Evolutionary conservation across 2,888 invertebrate species (phyloP).

Genomic region (Hyposoter dolosus): DNA sequence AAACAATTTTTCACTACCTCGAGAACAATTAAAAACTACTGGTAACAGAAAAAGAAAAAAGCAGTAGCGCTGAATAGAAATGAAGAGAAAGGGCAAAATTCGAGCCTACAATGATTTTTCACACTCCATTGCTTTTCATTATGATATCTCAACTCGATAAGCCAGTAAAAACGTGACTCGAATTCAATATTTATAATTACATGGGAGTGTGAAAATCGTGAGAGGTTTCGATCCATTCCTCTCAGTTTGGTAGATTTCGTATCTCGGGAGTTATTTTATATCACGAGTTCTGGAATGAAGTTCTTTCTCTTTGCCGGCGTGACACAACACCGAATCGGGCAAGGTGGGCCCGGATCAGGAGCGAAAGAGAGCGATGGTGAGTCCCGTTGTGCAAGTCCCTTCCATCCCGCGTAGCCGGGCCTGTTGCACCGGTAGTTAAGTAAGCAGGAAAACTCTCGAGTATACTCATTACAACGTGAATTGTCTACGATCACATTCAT

Average conservation of each 20-base stretch:
- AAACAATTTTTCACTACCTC: too few species aligned
- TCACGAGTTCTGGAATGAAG: slow-evolving; percentile 7
- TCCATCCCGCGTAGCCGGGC: neutral
- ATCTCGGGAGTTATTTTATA: slow-evolving; percentile 23
- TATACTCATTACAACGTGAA: slow-evolving; percentile 68
- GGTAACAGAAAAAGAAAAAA: neutral
- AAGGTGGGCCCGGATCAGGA: slow-evolving; percentile 22
- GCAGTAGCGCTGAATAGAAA: neutral
- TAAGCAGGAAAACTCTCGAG: slow-evolving; percentile 49
- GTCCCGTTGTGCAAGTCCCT: slow-evolving; percentile 62
- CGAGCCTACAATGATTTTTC: neutral
- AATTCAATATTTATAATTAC: slow-evolving; percentile 11
- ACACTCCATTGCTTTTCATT: neutral
- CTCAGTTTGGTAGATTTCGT: neutral
- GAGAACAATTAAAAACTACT: too few species aligned
- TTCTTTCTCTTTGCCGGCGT: slow-evolving; percentile 51
- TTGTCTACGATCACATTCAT: slow-evolving; percentile 59
- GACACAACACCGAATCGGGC: slow-evolving; percentile 62
- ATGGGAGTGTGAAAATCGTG: slow-evolving; percentile 18
- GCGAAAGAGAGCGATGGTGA: slow-evolving; percentile 16
- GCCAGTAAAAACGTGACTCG: neutral
- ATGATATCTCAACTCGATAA: neutral
- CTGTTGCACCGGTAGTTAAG: slow-evolving; percentile 32
- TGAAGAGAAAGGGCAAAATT: neutral
- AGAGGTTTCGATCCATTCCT: slow-evolving; percentile 41